Evolutionary conservation across 2,888 invertebrate species (phyloP), one percentile per base, ranked within the genome.

Genomic region (Caenorhabditis panamensis): DNA sequence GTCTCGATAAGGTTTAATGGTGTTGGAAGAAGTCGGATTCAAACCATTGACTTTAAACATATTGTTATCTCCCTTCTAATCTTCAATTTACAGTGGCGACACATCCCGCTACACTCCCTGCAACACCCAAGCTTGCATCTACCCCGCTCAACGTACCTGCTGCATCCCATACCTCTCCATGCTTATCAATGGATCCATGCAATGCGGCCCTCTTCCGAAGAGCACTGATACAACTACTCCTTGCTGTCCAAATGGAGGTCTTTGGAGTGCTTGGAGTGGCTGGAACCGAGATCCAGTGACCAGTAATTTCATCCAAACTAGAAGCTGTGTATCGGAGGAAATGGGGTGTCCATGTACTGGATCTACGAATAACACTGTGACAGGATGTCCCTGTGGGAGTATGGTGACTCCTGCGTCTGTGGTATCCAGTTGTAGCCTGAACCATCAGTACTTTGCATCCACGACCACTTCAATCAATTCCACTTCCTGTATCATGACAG

Each of bases 241-340:
- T 20, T 73, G 73, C 51, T 73, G 73, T 41, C 73, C 73, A 8
- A 28, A 6, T 13, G 73, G 64, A 28, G 71, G 71, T 2, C 44
- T 71, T 13, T 51, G 62, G 53, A 41, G 44, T 11, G 11, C 13
- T 11, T 71, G 71, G 71, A 62, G 28, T 62, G 71, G 56, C 41
- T 56, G 56, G n/a, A 44, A 37, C 9, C 5, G 9, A 31, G 31
- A 9, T 31, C 28, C 24, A n/a, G n/a, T n/a, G n/a, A n/a, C n/a
- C n/a, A n/a, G n/a, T 20, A 18, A 18, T 18, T 20, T 24, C n/a
- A 22, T 24, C 26, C 18, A 13, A 36, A 56, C 71, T 1, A 41
- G 71, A 13, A 16, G n/a, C 16, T 72, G 71, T 36, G n/a, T 63
- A 8, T 47, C 63, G 1, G 54, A n/a, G 8, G 22, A 4, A 20